Conservation (phyloP, 2,113 vertebrate species). For the Malurus elegans region DNA sequence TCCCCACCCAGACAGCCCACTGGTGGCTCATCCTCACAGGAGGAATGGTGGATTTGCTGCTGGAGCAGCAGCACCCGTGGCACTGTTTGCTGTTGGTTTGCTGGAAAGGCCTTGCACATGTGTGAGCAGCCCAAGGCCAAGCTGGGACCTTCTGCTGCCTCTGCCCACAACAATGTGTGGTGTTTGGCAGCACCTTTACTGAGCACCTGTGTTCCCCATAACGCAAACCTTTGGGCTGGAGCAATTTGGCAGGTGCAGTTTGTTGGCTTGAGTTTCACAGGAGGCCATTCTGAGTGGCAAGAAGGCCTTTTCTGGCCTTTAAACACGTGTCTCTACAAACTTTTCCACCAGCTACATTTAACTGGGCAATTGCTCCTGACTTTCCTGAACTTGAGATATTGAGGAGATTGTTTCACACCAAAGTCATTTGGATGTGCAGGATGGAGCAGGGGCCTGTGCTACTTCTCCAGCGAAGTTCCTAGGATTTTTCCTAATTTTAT, state of each 20-base stretch:
- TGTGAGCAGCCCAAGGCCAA: background rate
- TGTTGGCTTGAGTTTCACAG: background rate
- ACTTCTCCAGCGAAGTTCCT: background rate
- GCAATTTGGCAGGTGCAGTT: background rate
- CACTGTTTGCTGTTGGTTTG: background rate
- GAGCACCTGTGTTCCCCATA: background rate
- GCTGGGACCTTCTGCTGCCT: background rate
- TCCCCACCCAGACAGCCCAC: background rate
- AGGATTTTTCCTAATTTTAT: background rate
- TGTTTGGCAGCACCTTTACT: background rate
- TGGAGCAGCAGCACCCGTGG: background rate
- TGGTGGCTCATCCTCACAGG: background rate
- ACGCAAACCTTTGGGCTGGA: background rate
- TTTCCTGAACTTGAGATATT: background rate
- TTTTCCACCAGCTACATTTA: background rate
- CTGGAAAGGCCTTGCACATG: background rate
- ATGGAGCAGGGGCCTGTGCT: background rate
- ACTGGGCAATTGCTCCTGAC: background rate
- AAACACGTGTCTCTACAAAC: background rate
- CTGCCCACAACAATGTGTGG: background rate
- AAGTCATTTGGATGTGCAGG: background rate
- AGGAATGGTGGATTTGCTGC: background rate
- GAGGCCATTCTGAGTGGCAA: background rate
- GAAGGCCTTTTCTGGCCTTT: background rate
- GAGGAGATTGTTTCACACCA: background rate